phyloP scores from a whole-genome alignment of 2,797 vertebrate genomes.

The Synaphobranchus kaupii region DNA sequence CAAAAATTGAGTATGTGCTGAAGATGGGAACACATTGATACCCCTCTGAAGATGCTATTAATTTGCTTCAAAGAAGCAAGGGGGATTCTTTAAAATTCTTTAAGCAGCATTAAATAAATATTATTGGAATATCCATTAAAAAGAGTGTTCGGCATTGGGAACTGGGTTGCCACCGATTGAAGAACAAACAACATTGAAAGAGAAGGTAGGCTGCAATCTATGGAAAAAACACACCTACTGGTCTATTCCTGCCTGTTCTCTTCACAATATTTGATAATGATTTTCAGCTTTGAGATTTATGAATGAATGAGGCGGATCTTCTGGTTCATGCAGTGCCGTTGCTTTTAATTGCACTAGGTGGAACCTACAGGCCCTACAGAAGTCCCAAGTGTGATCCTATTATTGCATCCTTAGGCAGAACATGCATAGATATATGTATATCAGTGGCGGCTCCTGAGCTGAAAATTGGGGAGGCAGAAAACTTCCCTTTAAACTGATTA shows the following conservation, averaged over 20 bases:
- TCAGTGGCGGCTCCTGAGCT: too few species aligned
- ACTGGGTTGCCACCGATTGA: not conserved
- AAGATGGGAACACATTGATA: slow-evolving; percentile 12
- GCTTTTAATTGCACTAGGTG: not conserved
- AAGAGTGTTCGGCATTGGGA: not conserved
- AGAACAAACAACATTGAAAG: not conserved
- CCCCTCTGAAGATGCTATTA: not conserved
- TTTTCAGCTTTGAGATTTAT: not conserved
- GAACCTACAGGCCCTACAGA: not conserved
- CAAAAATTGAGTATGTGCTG: not conserved
- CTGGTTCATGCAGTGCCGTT: not conserved
- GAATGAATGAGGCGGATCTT: not conserved
- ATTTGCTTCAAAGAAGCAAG: slow-evolving; percentile 2
- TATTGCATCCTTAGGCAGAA: too few species aligned
- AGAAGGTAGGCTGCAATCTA: not conserved
- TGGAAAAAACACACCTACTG: not conserved
- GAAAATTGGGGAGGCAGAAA: too few species aligned
- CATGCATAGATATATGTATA: too few species aligned
- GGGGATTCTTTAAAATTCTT: slow-evolving; percentile 15
- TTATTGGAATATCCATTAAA: not conserved
- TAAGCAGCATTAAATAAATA: not conserved
- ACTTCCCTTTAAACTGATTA: too few species aligned
- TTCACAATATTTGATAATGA: not conserved
- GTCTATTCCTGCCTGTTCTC: not conserved
- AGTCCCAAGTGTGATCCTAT: not conserved